Conservation (phyloP, 2,113 vertebrate genomes). For the Nyctibius bracteatus region DNA sequence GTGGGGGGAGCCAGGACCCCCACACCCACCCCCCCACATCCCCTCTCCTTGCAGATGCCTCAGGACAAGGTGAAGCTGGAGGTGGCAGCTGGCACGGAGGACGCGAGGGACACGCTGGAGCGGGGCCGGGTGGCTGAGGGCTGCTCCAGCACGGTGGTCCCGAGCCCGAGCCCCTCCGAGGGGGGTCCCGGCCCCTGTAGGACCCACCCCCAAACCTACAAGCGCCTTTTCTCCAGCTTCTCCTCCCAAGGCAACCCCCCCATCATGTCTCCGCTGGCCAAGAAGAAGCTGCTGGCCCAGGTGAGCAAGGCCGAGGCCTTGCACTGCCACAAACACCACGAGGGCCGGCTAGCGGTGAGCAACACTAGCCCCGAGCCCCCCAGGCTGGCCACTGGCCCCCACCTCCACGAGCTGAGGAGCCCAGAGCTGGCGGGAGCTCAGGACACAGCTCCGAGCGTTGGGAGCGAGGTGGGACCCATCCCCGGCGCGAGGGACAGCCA, state of each 20-base stretch:
- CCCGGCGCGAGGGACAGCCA: not conserved
- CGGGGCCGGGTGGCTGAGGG: not conserved
- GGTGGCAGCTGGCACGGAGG: not conserved
- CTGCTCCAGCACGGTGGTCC: not conserved
- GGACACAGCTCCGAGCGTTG: not conserved
- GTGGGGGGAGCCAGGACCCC: not conserved
- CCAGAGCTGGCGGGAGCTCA: not conserved
- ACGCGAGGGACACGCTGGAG: fast-evolving
- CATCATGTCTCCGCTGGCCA: conserved; percentile 92
- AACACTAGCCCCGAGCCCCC: not conserved
- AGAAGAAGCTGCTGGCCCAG: conserved; percentile 92
- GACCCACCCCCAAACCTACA: conserved; percentile 64
- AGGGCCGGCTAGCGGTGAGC: not conserved
- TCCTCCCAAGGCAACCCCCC: conserved; percentile 71
- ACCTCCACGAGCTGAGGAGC: not conserved
- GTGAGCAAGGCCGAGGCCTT: conserved; percentile 76
- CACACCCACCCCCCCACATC: not conserved
- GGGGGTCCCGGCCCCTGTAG: not conserved
- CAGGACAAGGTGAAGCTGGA: not conserved
- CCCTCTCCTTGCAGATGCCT: not conserved
- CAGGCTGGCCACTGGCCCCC: not conserved
- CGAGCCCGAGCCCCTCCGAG: not conserved
- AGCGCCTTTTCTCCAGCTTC: conserved; percentile 65
- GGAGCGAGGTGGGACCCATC: not conserved
- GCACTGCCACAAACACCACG: conserved; percentile 34